These are phyloP conservation scores for Parasteatoda tepidariorum DNA, from an alignment of 1,140 invertebrate species.

Conservation along the genomic window DNA sequence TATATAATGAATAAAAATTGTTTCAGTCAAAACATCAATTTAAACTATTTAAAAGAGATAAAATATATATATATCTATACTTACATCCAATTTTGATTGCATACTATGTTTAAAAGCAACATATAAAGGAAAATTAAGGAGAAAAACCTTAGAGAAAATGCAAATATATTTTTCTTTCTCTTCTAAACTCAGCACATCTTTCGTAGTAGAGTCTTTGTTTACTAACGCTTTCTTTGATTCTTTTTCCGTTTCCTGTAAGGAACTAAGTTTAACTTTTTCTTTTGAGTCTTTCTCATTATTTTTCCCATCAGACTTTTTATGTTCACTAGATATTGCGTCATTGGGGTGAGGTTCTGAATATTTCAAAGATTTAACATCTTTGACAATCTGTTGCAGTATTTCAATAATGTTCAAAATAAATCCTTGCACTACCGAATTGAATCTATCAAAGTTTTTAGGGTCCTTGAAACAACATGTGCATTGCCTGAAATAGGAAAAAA, in stretches of 20 bases:
- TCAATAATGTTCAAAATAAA: conserved; percentile 74
- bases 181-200: conserved; percentile 72
- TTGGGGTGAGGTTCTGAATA: not conserved
- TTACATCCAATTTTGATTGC: conserved; percentile 77
- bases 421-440: conserved; percentile 86
- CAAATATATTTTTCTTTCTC: conserved; percentile 83
- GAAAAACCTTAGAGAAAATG: conserved; percentile 83
- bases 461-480: conserved; percentile 94
- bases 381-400: conserved; percentile 65
- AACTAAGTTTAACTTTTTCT: conserved; percentile 29
- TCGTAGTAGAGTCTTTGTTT: conserved; percentile 36
- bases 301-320: conserved; percentile 34
- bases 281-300: conserved; percentile 49
- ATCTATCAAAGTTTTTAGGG: conserved; percentile 88
- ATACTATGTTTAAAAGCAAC: conserved; percentile 89
- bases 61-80: too few species aligned
- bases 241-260: conserved; percentile 55
- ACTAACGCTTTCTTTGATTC: conserved; percentile 7
- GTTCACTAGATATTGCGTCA: conserved; percentile 7
- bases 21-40: too few species aligned
- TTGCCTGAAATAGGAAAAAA: conserved; percentile 73
- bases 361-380: conserved; percentile 39
- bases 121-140: conserved; percentile 91
- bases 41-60: too few species aligned
- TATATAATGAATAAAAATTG: too few species aligned